Evolutionary conservation across 2,888 invertebrate species (phyloP).

Genomic region (Oscheius sp.): DNA sequence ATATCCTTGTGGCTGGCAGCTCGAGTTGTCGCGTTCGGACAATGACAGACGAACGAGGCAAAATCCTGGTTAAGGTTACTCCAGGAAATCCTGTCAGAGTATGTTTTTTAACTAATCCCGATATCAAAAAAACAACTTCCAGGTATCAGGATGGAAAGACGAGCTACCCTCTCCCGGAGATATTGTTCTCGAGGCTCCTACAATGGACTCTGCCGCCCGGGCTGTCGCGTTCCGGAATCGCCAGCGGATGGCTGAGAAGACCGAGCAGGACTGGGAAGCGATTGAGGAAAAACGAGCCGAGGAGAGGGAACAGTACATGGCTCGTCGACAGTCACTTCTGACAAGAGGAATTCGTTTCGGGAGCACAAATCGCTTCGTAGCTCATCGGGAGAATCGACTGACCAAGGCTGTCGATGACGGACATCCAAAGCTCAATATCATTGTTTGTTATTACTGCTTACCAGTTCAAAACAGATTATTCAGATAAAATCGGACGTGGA

Average conservation of each 20-base stretch:
- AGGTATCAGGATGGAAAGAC: constrained; percentile 84
- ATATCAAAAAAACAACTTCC: constrained; percentile 63
- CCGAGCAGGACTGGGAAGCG: constrained; percentile 74
- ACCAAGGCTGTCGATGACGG: constrained; percentile 52
- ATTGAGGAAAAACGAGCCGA: constrained; percentile 59
- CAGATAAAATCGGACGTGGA: constrained; percentile 84
- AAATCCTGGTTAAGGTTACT: constrained; percentile 54
- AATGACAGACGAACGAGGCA: constrained; percentile 68
- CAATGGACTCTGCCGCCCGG: constrained; percentile 80
- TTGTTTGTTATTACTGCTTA: constrained; percentile 34
- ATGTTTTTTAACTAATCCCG: not conserved
- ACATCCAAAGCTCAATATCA: constrained; percentile 53
- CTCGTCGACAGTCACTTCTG: constrained; percentile 60
- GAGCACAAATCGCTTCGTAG: constrained; percentile 54
- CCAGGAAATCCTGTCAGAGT: constrained; percentile 69
- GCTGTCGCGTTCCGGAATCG: constrained; percentile 81
- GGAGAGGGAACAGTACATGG: constrained; percentile 66
- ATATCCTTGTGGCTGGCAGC: constrained; percentile 84
- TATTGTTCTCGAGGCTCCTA: constrained; percentile 84
- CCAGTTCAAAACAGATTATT: not conserved
- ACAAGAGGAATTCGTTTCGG: constrained; percentile 52
- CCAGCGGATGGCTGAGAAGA: constrained; percentile 79
- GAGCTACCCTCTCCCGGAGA: constrained; percentile 88
- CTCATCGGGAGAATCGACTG: constrained; percentile 58
- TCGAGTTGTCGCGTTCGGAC: constrained; percentile 82